These are phyloP conservation scores for Globodera rostochiensis DNA, from an alignment of 1,140 invertebrate genomes.

Conservation along the genomic window DNA sequence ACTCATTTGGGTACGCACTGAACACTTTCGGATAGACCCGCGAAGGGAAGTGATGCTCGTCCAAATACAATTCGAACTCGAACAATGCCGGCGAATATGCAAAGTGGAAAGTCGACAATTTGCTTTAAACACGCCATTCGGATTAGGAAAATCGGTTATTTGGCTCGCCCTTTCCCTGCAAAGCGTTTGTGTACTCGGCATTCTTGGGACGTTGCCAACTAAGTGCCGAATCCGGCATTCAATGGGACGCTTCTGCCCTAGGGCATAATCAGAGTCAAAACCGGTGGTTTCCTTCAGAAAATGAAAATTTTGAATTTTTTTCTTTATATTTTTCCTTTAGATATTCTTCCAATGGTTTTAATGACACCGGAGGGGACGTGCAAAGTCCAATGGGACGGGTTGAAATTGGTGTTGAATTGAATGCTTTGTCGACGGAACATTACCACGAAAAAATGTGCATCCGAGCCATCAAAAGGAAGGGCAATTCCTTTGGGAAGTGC, in stretches of 20 bases:
- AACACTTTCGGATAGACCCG: constrained; percentile 54
- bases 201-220: constrained; percentile 56
- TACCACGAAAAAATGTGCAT: constrained; percentile 60
- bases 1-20: constrained; percentile 58
- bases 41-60: constrained; percentile 57
- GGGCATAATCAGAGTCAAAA: not conserved
- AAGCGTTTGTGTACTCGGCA: constrained; percentile 58
- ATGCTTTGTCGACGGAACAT: constrained; percentile 57
- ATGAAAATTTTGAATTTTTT: not conserved
- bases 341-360: not conserved
- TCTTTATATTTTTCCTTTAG: too few relatives aligned
- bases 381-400: not conserved
- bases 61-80: constrained; percentile 51
- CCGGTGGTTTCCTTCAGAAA: not conserved
- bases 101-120: constrained; percentile 25
- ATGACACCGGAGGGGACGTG: not conserved
- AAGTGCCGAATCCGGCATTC: constrained; percentile 53
- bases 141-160: constrained; percentile 54
- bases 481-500: not conserved
- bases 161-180: constrained; percentile 57
- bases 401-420: constrained; percentile 46
- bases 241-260: not conserved
- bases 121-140: not conserved
- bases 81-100: constrained; percentile 57
- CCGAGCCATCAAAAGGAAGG: constrained; percentile 30